These are phyloP conservation scores for Ormyrus labotus DNA, from an alignment of 2,888 invertebrate species.

Conservation along the genomic window DNA sequence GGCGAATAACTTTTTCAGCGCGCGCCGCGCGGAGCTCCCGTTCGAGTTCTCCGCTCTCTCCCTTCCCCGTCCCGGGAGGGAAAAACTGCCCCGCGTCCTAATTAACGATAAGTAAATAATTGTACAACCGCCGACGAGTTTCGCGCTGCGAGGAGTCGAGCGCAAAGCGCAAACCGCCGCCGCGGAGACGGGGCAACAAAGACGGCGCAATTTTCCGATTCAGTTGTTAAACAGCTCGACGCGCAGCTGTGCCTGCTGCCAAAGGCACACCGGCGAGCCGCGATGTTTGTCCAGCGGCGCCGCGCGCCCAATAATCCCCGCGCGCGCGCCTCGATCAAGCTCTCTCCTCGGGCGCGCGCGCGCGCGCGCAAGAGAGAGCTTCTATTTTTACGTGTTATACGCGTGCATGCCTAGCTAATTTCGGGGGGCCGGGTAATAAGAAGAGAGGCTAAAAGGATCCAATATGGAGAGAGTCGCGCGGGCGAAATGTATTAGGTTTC, in stretches of 20 bases:
- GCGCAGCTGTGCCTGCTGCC: not conserved
- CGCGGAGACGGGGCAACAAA: too few species aligned
- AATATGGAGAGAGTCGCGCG: conserved; percentile 19
- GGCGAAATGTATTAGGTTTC: conserved; percentile 39
- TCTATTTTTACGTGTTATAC: conserved; percentile 25
- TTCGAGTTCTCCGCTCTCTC: not conserved
- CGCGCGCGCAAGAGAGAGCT: not conserved
- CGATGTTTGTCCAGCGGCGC: too few species aligned
- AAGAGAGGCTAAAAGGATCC: conserved; percentile 43
- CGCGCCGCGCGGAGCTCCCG: not conserved
- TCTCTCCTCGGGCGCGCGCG: too few species aligned
- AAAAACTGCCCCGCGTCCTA: not conserved
- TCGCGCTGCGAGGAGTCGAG: not conserved
- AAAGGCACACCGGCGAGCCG: too few species aligned
- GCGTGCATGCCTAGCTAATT: conserved; percentile 39
- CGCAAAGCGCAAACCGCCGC: too few species aligned
- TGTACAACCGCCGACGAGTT: conserved; percentile 1
- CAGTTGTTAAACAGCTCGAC: too few species aligned
- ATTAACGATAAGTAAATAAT: conserved; percentile 43
- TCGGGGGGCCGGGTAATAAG: conserved; percentile 23
- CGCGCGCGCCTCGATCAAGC: too few species aligned
- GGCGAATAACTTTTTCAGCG: not conserved
- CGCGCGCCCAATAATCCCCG: too few species aligned
- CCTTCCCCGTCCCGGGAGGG: not conserved
- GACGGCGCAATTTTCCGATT: too few species aligned